These are phyloP conservation scores for Stigmatopora nigra DNA, from an alignment of 2,113 vertebrate species.

Conservation along the genomic window DNA sequence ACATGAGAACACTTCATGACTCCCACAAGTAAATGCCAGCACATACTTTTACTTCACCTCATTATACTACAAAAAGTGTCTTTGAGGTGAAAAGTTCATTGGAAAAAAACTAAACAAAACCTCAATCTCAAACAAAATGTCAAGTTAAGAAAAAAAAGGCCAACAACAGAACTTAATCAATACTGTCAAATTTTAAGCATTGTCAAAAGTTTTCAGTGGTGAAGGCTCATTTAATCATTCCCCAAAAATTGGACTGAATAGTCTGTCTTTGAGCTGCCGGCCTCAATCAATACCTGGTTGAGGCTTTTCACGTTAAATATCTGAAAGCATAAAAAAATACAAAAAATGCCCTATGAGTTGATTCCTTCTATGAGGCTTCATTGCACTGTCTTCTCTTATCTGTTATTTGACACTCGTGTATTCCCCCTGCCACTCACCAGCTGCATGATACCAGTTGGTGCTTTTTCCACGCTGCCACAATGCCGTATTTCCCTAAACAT, in stretches of 20 bases:
- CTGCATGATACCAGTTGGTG: constrained; percentile 24
- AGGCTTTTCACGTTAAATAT: constrained; percentile 30
- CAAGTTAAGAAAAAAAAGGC: background rate
- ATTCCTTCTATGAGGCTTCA: background rate
- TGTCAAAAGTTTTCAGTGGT: constrained; percentile 1
- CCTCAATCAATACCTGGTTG: constrained; percentile 28
- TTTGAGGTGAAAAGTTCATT: constrained; percentile 8
- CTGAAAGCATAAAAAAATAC: constrained; percentile 13
- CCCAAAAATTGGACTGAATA: constrained; percentile 11
- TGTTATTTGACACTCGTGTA: constrained; percentile 6
- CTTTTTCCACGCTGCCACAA: constrained; percentile 12
- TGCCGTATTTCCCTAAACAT: constrained; percentile 21
- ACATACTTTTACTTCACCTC: constrained; percentile 8
- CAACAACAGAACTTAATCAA: background rate
- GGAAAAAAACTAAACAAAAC: background rate
- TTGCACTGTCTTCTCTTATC: background rate
- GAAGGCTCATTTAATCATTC: constrained; percentile 8
- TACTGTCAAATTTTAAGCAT: constrained; percentile 9
- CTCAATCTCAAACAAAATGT: background rate
- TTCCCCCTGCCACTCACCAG: constrained; percentile 17
- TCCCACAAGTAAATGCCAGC: constrained; percentile 1
- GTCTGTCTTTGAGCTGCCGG: constrained; percentile 11
- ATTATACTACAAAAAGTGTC: background rate
- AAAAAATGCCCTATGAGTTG: constrained; percentile 8
- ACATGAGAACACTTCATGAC: background rate